phyloP scores from a whole-genome alignment of 2,888 invertebrate genomes.

The Oligia strigilis region DNA sequence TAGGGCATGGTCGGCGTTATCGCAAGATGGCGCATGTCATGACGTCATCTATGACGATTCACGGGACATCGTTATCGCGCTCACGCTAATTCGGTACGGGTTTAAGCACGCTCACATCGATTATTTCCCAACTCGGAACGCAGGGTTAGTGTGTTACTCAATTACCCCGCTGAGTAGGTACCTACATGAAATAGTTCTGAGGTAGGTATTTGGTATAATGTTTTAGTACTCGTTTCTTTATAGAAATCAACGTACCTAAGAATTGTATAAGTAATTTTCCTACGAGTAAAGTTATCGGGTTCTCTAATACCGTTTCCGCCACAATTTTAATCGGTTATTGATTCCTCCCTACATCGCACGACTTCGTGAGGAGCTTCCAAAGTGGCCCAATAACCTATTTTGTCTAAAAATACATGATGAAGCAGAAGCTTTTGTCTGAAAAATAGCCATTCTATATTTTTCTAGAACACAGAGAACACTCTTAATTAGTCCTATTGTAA shows the following conservation, averaged over 20 bases:
- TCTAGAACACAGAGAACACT: constrained; percentile 1
- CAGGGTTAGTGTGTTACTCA: not conserved
- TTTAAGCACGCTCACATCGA: no score
- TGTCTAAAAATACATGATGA: constrained; percentile 23
- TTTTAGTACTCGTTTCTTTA: not conserved
- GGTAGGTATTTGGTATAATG: not conserved
- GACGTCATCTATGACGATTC: no score
- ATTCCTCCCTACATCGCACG: constrained; percentile 46
- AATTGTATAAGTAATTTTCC: constrained; percentile 19
- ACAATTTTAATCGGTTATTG: constrained; percentile 57
- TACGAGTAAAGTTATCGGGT: constrained; percentile 11
- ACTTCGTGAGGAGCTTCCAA: constrained; percentile 7
- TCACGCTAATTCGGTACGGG: no score
- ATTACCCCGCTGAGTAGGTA: not conserved
- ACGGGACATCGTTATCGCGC: no score
- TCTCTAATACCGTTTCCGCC: constrained; percentile 41
- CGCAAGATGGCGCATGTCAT: no score
- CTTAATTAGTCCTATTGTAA: not conserved
- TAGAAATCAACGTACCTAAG: not conserved
- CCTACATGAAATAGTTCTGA: not conserved
- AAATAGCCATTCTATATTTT: not conserved
- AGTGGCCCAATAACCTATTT: constrained; percentile 54
- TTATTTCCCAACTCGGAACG: no score
- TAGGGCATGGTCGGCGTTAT: no score
- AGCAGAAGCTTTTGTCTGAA: constrained; percentile 11